phyloP scores from a whole-genome alignment of 2,113 vertebrate genomes.

The Scolopax mira region DNA sequence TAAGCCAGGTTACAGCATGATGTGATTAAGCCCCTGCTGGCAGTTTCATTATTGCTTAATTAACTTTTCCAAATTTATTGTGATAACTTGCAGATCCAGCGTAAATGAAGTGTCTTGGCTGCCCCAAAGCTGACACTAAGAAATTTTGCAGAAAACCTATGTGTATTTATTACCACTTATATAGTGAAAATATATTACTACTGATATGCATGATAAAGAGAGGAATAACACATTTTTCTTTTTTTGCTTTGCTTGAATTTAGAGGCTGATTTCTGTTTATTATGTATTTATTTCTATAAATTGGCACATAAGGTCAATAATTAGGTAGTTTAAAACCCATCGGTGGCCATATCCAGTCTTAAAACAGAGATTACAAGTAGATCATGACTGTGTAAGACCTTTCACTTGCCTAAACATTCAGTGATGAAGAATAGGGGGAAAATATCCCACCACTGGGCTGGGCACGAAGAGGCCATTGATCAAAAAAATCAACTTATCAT shows the following conservation, averaged over 20 bases:
- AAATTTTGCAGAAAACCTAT: not conserved
- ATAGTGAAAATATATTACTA: not conserved
- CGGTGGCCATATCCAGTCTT: not conserved
- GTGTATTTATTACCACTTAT: not conserved
- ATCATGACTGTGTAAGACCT: not conserved
- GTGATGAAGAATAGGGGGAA: not conserved
- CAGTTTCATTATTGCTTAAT: not conserved
- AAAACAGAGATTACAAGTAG: not conserved
- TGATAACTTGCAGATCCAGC: constrained; percentile 1
- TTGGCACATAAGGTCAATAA: not conserved
- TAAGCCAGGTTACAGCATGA: not conserved
- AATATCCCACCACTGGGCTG: not conserved
- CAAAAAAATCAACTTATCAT: not conserved
- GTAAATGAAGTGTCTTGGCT: not conserved
- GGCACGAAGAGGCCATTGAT: not conserved
- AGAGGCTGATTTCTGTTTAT: not conserved
- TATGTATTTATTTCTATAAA: not conserved
- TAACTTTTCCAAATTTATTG: constrained; percentile 29
- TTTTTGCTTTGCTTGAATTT: not conserved
- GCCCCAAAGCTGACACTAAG: not conserved
- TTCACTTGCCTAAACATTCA: not conserved
- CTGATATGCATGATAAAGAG: not conserved
- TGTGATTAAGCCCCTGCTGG: not conserved
- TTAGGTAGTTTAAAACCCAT: not conserved
- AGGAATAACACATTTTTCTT: not conserved